These are phyloP conservation scores for Fragum sueziense DNA, from an alignment of 2,888 invertebrate species.

Conservation along the genomic window DNA sequence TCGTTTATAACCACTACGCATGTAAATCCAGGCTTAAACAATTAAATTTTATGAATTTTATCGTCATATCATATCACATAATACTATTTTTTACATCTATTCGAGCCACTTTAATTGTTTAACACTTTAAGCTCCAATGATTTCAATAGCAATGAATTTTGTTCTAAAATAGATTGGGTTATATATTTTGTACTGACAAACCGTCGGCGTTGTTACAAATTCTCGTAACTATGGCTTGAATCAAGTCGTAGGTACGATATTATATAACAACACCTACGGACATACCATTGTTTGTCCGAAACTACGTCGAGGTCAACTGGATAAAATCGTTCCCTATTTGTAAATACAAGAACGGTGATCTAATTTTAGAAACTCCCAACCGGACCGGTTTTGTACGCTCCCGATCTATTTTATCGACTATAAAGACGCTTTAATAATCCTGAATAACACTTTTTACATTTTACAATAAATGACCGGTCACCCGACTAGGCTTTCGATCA, in stretches of 20 bases:
- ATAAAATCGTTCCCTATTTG: too few species aligned
- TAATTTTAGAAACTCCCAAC: not conserved
- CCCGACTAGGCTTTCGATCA: not conserved
- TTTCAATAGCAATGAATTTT: too few species aligned
- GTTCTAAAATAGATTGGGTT: too few species aligned
- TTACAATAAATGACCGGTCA: not conserved
- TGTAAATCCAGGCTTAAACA: not conserved
- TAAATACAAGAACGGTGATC: not conserved
- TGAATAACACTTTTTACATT: not conserved
- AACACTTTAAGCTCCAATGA: not conserved
- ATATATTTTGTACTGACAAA: too few species aligned
- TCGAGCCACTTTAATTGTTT: not conserved
- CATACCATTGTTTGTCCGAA: too few species aligned
- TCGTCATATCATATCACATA: not conserved
- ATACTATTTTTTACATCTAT: not conserved
- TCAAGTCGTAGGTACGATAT: too few species aligned
- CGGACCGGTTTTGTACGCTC: not conserved
- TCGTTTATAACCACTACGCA: not conserved
- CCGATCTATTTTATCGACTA: conserved; percentile 12
- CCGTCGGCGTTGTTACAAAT: too few species aligned
- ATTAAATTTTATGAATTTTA: not conserved
- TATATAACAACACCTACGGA: too few species aligned
- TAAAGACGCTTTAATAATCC: not conserved
- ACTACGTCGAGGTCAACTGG: too few species aligned
- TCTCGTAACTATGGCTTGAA: too few species aligned